Conservation (phyloP, 2,113 vertebrate species). For the Furnarius figulus region DNA sequence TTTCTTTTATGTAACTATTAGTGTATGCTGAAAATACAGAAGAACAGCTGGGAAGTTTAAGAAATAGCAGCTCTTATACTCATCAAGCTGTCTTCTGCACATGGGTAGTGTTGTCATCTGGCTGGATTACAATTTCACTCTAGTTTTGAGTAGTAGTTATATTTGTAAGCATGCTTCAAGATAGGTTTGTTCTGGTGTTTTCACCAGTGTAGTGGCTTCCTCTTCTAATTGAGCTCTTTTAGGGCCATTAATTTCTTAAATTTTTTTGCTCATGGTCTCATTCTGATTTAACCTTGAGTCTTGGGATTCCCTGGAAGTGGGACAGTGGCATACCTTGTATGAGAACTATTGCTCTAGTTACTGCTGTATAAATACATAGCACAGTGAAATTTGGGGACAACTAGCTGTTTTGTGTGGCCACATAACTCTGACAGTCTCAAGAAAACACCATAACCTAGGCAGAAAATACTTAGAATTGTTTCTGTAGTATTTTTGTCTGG, state of each 20-base stretch:
- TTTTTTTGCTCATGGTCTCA: neutral
- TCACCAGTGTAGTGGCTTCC: neutral
- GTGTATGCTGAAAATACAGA: neutral
- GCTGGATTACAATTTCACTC: neutral
- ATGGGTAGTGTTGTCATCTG: neutral
- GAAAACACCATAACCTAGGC: neutral
- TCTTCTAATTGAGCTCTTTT: neutral
- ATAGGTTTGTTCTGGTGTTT: neutral
- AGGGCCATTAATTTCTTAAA: neutral
- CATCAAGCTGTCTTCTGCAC: neutral
- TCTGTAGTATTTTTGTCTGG: neutral
- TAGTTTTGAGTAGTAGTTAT: neutral
- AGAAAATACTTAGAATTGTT: neutral
- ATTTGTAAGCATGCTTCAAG: neutral
- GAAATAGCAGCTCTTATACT: neutral
- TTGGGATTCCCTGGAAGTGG: neutral
- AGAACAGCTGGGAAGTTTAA: constrained; percentile 14
- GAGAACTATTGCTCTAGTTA: neutral
- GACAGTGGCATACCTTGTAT: neutral
- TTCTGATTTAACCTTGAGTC: neutral
- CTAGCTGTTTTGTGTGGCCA: neutral
- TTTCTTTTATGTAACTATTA: constrained; percentile 7
- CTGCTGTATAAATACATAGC: neutral
- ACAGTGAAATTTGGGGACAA: constrained; percentile 6
- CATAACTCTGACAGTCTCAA: neutral